A percentile compares a stretch with the other conserved stretches of the same genome.
Conservation (phyloP, 2,888 invertebrate species). For the Brachyptera risi region DNA sequence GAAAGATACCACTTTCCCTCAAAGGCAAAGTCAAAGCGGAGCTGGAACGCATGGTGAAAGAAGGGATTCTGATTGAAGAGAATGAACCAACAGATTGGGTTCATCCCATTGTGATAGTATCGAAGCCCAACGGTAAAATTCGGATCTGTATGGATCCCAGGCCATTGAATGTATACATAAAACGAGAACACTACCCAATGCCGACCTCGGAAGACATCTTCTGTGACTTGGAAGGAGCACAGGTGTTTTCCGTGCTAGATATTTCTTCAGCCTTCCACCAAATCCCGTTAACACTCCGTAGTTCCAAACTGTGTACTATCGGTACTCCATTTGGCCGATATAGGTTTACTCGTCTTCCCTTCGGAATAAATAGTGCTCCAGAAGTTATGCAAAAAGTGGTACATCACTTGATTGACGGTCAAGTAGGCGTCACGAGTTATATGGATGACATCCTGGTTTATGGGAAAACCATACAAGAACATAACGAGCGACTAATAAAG, state of each 20-base stretch:
- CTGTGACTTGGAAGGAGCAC: background rate
- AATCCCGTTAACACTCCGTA: slow-evolving; percentile 15
- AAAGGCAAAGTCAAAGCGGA: background rate
- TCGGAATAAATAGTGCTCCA: slow-evolving; percentile 24
- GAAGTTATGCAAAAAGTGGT: slow-evolving; percentile 33
- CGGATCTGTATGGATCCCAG: slow-evolving; percentile 19
- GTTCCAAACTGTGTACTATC: slow-evolving; percentile 21
- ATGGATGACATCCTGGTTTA: slow-evolving; percentile 37
- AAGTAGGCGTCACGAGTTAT: slow-evolving; percentile 33
- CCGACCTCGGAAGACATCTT: slow-evolving; percentile 1
- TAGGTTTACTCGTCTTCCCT: slow-evolving; percentile 23
- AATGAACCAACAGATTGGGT: slow-evolving; percentile 19
- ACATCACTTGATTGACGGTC: slow-evolving; percentile 29
- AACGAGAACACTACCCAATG: background rate
- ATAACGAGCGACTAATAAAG: slow-evolving; percentile 31
- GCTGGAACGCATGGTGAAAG: background rate
- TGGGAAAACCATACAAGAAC: slow-evolving; percentile 33
- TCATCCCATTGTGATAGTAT: background rate
- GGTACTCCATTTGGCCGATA: slow-evolving; percentile 26
- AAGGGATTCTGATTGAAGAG: background rate
- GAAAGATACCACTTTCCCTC: background rate
- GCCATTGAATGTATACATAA: background rate
- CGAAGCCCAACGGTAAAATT: slow-evolving; percentile 15
- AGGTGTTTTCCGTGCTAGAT: slow-evolving; percentile 22
- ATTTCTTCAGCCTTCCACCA: slow-evolving; percentile 23